Evolutionary conservation across 2,888 invertebrate genomes (phyloP).

Genomic region (Coleophora flavipennella): DNA sequence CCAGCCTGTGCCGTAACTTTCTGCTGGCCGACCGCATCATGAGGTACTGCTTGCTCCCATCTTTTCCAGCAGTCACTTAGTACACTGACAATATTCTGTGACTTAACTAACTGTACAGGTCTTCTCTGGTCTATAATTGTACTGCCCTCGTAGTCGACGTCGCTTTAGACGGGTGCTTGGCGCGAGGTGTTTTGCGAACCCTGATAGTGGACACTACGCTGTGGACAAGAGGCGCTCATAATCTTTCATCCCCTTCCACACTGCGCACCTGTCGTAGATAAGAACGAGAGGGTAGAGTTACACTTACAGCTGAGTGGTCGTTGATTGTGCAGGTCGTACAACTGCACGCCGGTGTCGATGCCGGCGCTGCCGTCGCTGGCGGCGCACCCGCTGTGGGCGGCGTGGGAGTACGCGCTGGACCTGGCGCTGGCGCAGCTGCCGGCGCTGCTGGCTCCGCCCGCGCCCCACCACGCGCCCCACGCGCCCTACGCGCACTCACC

Average conservation of each 20-base stretch:
- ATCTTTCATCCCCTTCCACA: too few species aligned
- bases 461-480: constrained; percentile 67
- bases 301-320: background rate
- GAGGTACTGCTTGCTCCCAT: constrained; percentile 73
- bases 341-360: constrained; percentile 95
- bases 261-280: too few species aligned
- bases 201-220: too few species aligned
- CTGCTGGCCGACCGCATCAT: constrained; percentile 96
- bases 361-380: constrained; percentile 94
- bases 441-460: constrained; percentile 75
- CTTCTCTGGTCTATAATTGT: constrained; percentile 96
- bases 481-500: constrained; percentile 85
- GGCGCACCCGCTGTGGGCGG: constrained; percentile 93
- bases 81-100: too few species aligned
- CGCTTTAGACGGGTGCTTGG: too few species aligned
- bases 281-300: background rate
- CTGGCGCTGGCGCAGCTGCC: constrained; percentile 93
- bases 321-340: constrained; percentile 80
- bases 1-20: constrained; percentile 97
- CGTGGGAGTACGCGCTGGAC: constrained; percentile 98
- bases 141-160: background rate
- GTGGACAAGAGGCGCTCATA: too few species aligned
- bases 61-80: constrained; percentile 97
- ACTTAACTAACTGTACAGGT: too few species aligned
- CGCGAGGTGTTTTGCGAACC: too few species aligned